Conservation (phyloP, 2,888 invertebrate species). For the Sericinus montela region DNA sequence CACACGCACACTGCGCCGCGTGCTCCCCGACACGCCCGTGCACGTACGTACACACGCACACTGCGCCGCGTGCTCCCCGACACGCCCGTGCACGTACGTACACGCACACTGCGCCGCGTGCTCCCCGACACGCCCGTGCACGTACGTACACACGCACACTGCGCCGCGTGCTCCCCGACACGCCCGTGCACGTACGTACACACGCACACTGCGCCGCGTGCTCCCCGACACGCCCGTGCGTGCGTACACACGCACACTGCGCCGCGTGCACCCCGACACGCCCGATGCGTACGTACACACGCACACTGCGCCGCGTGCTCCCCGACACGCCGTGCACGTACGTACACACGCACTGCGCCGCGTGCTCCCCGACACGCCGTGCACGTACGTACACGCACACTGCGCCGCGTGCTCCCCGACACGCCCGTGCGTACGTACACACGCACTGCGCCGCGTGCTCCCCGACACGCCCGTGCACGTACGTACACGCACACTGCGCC, state of each 20-base stretch:
- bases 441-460: slow-evolving; percentile 89
- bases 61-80: slow-evolving; percentile 91
- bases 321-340: slow-evolving; percentile 82
- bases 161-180: too few species aligned
- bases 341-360: slow-evolving; percentile 82
- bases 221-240: slow-evolving; percentile 89
- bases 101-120: slow-evolving; percentile 45
- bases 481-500: slow-evolving; percentile 85
- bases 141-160: slow-evolving; percentile 29
- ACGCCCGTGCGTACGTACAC: slow-evolving; percentile 78
- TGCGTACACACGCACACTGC: slow-evolving; percentile 26
- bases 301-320: slow-evolving; percentile 85
- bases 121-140: slow-evolving; percentile 33
- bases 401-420: slow-evolving; percentile 87
- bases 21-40: slow-evolving; percentile 42
- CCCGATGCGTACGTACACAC: slow-evolving; percentile 32
- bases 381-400: slow-evolving; percentile 78
- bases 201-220: too few species aligned
- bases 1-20: slow-evolving; percentile 81
- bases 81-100: slow-evolving; percentile 69
- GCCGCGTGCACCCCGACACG: slow-evolving; percentile 45
- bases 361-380: slow-evolving; percentile 85
- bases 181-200: too few species aligned
- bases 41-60: slow-evolving; percentile 62
- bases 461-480: too few species aligned